These are phyloP conservation scores for Alexandromys oeconomus DNA, from an alignment of 2,797 vertebrate species.

Conservation along the genomic window DNA sequence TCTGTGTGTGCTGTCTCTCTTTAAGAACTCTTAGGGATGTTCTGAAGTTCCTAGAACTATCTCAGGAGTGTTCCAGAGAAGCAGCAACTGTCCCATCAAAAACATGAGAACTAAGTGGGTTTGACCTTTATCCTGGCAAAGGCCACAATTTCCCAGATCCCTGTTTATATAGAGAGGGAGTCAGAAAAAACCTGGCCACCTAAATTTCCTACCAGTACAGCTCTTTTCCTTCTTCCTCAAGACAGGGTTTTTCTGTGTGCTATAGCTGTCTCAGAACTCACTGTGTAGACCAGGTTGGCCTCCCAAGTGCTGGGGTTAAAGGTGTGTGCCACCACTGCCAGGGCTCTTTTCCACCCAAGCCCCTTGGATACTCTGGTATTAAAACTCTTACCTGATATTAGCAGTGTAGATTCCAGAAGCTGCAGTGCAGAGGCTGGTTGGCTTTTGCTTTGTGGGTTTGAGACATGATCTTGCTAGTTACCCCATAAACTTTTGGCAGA, in stretches of 20 bases:
- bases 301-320: neutral
- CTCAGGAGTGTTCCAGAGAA: neutral
- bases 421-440: neutral
- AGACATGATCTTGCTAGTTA: neutral
- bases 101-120: neutral
- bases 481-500: neutral
- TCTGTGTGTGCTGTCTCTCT: neutral
- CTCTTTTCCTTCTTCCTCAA: neutral
- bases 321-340: neutral
- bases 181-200: neutral
- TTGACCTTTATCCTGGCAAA: constrained; percentile 17
- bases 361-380: constrained; percentile 9
- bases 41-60: constrained; percentile 20
- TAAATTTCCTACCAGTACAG: neutral
- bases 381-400: neutral
- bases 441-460: neutral
- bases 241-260: neutral
- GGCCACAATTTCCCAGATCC: neutral
- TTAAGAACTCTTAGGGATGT: constrained; percentile 11
- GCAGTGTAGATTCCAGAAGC: neutral
- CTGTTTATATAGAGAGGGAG: neutral
- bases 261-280: neutral
- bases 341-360: neutral
- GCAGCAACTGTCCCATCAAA: neutral
- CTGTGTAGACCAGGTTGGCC: neutral